Evolutionary conservation across 2,888 invertebrate genomes (phyloP).

Genomic region (Sicus ferrugineus): DNA sequence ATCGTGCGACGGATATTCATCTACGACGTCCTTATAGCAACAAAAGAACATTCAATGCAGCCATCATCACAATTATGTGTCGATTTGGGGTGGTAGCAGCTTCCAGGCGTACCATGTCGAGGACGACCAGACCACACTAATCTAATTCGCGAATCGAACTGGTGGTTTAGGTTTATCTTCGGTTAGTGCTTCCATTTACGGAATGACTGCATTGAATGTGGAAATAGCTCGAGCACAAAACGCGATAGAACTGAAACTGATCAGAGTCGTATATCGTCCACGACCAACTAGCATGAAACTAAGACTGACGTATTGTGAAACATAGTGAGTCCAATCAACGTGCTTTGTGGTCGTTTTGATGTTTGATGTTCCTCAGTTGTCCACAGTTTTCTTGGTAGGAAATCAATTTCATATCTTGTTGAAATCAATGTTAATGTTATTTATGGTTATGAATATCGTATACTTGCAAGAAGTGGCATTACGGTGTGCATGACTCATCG

Average conservation of each 20-base stretch:
- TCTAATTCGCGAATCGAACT: constrained; percentile 29
- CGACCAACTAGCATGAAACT: constrained; percentile 11
- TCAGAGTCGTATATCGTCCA: constrained; percentile 23
- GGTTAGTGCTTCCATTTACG: constrained; percentile 1
- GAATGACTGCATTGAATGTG: constrained; percentile 46
- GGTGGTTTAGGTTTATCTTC: neutral
- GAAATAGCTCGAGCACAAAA: constrained; percentile 7
- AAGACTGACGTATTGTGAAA: constrained; percentile 15
- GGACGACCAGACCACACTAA: constrained; percentile 48
- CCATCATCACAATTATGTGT: constrained; percentile 45
- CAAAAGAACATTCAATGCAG: constrained; percentile 52
- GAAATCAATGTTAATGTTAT: constrained; percentile 2
- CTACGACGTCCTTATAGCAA: constrained; percentile 75
- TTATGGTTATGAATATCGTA: neutral
- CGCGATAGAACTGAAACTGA: constrained; percentile 1
- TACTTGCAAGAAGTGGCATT: neutral
- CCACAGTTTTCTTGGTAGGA: constrained; percentile 8
- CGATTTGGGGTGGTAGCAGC: constrained; percentile 50
- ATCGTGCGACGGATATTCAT: constrained; percentile 71
- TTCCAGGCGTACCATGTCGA: constrained; percentile 49
- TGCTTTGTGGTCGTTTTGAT: constrained; percentile 30
- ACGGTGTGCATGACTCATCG: too few species aligned
- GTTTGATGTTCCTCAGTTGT: constrained; percentile 29
- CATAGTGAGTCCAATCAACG: constrained; percentile 30
- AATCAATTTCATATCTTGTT: neutral